Conservation (phyloP, 2,888 invertebrate species). For the Fabriciana adippe region DNA sequence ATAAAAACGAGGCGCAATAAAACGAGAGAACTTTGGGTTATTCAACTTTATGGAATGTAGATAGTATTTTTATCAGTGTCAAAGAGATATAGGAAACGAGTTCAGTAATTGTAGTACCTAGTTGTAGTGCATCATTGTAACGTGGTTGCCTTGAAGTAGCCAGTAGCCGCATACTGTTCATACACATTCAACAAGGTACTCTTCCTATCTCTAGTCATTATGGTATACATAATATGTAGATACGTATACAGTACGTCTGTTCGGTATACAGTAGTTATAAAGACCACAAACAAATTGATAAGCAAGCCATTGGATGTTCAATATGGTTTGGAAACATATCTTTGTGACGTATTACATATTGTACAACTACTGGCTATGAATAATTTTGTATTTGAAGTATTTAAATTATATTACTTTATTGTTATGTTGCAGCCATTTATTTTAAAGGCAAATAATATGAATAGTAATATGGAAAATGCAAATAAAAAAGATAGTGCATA, state of each 20-base stretch:
- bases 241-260: constrained; percentile 2
- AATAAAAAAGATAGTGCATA: too few relatives aligned
- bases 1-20: not conserved
- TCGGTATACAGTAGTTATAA: constrained; percentile 3
- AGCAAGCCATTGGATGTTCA: too few relatives aligned
- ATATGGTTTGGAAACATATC: too few relatives aligned
- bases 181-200: constrained; percentile 26
- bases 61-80: not conserved
- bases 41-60: constrained; percentile 2
- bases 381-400: too few relatives aligned
- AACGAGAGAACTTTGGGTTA: not conserved
- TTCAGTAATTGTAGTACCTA: constrained; percentile 13
- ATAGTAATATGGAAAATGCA: too few relatives aligned
- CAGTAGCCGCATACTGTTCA: constrained; percentile 26
- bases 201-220: constrained; percentile 19
- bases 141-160: constrained; percentile 37
- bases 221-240: constrained; percentile 6
- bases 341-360: too few relatives aligned
- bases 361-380: too few relatives aligned
- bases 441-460: too few relatives aligned
- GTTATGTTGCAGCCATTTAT: too few relatives aligned
- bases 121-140: constrained; percentile 18
- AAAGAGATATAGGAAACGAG: constrained; percentile 13
- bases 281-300: too few relatives aligned
- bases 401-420: too few relatives aligned